Conservation (phyloP, 2,888 invertebrate species). For the Trichopria drosophilae region DNA sequence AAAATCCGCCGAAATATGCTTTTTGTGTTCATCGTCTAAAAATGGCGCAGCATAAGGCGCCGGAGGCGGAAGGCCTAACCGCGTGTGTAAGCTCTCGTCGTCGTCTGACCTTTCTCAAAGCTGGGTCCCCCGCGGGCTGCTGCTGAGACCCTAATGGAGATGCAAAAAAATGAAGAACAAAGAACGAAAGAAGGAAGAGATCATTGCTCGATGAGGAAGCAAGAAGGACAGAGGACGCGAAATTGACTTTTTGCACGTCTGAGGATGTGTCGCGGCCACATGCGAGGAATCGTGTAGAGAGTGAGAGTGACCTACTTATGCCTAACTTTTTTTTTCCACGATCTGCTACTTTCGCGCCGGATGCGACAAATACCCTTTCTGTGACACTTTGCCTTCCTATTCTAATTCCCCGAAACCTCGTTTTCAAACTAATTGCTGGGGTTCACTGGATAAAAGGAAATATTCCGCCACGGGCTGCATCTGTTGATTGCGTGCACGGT, state of each 20-base stretch:
- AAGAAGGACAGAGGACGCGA: constrained; percentile 10
- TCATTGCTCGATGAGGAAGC: constrained; percentile 7
- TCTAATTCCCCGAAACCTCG: no score
- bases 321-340: no score
- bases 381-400: no score
- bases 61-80: constrained; percentile 5
- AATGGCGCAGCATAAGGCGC: not conserved
- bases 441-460: no score
- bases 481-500: no score
- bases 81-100: no score
- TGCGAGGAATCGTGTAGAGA: constrained; percentile 44
- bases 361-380: no score
- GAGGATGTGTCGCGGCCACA: constrained; percentile 45
- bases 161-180: constrained; percentile 23
- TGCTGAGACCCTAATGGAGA: constrained; percentile 35
- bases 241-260: constrained; percentile 48
- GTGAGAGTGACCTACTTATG: constrained; percentile 50
- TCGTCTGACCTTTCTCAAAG: constrained; percentile 42
- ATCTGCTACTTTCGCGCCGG: no score
- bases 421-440: no score
- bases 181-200: constrained; percentile 20
- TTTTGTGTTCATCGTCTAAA: no score
- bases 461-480: no score
- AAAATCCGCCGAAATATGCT: no score
- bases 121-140: constrained; percentile 34